Base-by-base conservation (phyloP, 2,888 invertebrate genomes). In the Anthrax anthrax region DNA sequence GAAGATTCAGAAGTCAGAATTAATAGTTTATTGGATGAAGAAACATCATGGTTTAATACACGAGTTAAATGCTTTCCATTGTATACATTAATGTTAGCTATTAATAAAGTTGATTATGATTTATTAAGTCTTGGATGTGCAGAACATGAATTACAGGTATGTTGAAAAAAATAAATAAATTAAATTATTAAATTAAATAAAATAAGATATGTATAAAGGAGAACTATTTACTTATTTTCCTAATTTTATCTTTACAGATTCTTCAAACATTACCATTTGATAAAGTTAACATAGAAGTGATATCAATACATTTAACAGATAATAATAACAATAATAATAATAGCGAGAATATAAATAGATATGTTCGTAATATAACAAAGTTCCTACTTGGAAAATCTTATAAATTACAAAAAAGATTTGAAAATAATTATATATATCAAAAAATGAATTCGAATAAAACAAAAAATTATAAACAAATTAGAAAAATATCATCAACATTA, bases 11-110 rank as follows among this genome's bases (percentile, higher is more conserved):
- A 70, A 42, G 72, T 76, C 47, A 69, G 71, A 58, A 71, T 73
- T 27, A 74, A 74, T 55, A 72, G 71, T 54, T 55, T 69, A 56
- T 58, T 72, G 43, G 70, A 73, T 46, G 73, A 73, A 56, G 67
- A 74, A 56, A 70, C 71, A 27, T 73, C 73, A 49, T 72, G 72
- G 70, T 80, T 81, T 64, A 73, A 76, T 43, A 80, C 84, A 34
- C 76, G 85, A 56, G 81, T 89, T 51, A 83, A 85, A 62, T 89
- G 89, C 68, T 85, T 88, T 62, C 89, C 89, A 47, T 72, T 90
- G 51, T 84, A 81, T 63, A 86, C 88, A 2, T 73, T 89, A 51
- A 72, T 89, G 63, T 67, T 84, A 56, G 88, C 88, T 41, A 82
- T 81, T 52, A 81, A 83, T 60, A 75, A 78, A 42, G 74, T 80